Percentiles rank a stretch among this genome's conserved stretches.
Evolutionary conservation across 2,113 vertebrate species (phyloP).

Genomic region (Mus spicilegus): DNA sequence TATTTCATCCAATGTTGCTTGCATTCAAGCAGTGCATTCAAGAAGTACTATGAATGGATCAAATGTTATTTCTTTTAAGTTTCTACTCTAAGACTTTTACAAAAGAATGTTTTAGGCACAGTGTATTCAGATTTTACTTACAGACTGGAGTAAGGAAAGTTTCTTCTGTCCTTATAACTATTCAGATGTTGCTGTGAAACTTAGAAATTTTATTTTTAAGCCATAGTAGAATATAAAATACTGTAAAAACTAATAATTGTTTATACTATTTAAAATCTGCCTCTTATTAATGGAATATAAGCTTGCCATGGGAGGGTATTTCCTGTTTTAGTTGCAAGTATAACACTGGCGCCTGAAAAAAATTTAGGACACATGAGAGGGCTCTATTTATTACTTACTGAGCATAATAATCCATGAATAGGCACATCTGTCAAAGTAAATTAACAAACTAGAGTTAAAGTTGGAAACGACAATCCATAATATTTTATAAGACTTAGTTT

Average conservation of each 20-base stretch:
- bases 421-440: not conserved
- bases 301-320: not conserved
- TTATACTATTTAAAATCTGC: not conserved
- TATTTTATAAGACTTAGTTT: not conserved
- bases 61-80: not conserved
- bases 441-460: not conserved
- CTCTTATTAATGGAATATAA: not conserved
- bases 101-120: not conserved
- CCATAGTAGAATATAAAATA: not conserved
- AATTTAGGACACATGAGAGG: not conserved
- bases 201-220: not conserved
- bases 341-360: not conserved
- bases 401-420: not conserved
- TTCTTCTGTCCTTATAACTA: not conserved
- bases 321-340: not conserved
- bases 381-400: not conserved
- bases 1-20: not conserved
- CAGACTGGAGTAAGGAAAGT: not conserved
- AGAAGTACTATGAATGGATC: not conserved
- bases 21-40: not conserved
- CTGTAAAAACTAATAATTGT: not conserved
- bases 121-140: not conserved
- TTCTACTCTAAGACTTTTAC: not conserved
- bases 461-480: not conserved
- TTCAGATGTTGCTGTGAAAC: not conserved